Conservation (phyloP, 2,113 vertebrate genomes). For the Gymnorhina tibicen region DNA sequence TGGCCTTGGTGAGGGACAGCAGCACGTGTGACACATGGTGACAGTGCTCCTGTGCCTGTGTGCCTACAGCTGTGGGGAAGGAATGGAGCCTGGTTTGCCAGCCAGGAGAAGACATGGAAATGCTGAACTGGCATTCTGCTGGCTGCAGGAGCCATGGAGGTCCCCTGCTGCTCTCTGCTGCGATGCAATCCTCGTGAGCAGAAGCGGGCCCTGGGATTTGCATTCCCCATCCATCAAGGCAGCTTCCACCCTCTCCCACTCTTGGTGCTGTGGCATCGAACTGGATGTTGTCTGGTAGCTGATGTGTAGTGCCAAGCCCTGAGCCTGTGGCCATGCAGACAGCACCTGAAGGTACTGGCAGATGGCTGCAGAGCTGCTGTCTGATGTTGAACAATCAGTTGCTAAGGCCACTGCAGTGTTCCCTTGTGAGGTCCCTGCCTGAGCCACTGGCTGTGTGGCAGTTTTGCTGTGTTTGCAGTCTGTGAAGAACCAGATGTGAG, state of each 20-base stretch:
- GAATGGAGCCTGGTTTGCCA: not conserved
- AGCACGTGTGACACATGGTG: not conserved
- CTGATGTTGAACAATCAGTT: not conserved
- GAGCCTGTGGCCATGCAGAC: not conserved
- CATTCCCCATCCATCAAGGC: not conserved
- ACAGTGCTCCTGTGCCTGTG: not conserved
- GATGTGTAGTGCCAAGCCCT: not conserved
- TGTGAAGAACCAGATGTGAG: not conserved
- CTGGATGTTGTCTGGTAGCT: not conserved
- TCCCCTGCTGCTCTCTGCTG: not conserved
- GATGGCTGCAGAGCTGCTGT: not conserved
- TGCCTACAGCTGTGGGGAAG: not conserved
- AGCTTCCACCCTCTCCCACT: not conserved
- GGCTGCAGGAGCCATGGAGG: not conserved
- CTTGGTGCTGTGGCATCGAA: fast-evolving
- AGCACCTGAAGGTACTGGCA: not conserved
- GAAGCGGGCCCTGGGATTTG: not conserved
- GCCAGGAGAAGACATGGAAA: not conserved
- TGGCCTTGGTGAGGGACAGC: not conserved
- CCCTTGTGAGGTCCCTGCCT: not conserved
- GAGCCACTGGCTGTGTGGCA: not conserved
- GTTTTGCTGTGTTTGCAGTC: not conserved
- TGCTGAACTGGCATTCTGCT: not conserved
- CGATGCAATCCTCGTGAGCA: not conserved
- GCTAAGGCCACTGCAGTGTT: not conserved